Evolutionary conservation across 2,797 vertebrate genomes (phyloP).

Genomic region (Lerista edwardsae): DNA sequence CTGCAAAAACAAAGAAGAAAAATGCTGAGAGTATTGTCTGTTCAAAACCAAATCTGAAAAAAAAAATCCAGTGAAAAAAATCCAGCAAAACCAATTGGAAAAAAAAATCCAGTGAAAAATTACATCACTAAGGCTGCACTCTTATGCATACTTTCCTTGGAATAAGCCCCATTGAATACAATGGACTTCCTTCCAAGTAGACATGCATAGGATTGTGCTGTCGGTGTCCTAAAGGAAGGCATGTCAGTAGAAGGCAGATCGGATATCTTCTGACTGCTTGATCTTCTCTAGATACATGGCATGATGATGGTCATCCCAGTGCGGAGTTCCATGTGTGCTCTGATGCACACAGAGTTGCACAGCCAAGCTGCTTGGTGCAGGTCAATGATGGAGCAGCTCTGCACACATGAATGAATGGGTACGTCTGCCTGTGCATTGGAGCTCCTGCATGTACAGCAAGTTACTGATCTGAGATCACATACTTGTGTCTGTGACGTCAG

Average conservation of each 20-base stretch:
- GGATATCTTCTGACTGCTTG: fast-evolving
- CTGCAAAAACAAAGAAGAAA: conserved; percentile 58
- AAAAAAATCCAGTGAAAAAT: not conserved
- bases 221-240: not conserved
- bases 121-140: not conserved
- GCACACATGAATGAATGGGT: not conserved
- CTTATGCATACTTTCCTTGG: too few species aligned
- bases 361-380: not conserved
- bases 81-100: not conserved
- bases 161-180: too few species aligned
- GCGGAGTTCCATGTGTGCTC: not conserved
- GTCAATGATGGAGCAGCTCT: not conserved
- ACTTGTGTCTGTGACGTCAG: not conserved
- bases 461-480: not conserved
- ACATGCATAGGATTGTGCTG: not conserved
- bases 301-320: not conserved
- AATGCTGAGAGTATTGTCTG: conserved; percentile 12
- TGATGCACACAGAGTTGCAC: not conserved
- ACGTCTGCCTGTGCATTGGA: not conserved
- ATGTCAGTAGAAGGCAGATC: not conserved
- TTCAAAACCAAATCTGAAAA: not conserved
- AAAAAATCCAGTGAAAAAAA: not conserved
- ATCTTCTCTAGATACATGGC: not conserved
- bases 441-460: not conserved
- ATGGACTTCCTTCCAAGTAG: not conserved